Conservation (phyloP, 2,888 invertebrate genomes). For the Lycia hirtaria region DNA sequence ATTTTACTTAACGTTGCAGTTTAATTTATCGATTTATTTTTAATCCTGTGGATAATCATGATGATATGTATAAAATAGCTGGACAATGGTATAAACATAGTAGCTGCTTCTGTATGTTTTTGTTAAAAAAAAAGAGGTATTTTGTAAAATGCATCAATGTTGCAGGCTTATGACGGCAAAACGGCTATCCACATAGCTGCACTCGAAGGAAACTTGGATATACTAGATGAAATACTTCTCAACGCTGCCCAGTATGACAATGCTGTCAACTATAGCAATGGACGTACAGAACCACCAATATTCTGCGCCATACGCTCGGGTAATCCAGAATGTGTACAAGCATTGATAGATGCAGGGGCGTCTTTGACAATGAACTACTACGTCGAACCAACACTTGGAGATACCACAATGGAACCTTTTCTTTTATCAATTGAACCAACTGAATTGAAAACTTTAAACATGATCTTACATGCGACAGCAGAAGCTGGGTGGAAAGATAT, state of each 20-base stretch:
- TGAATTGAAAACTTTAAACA: slow-evolving; percentile 12
- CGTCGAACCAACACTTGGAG: neutral
- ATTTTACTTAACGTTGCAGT: too few relatives aligned
- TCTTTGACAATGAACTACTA: slow-evolving; percentile 40
- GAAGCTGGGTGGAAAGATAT: slow-evolving; percentile 76
- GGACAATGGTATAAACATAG: too few relatives aligned
- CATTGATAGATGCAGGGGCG: slow-evolving; percentile 68
- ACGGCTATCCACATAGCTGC: slow-evolving; percentile 76
- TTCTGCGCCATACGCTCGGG: slow-evolving; percentile 67
- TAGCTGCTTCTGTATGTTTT: too few relatives aligned
- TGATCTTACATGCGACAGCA: slow-evolving; percentile 40
- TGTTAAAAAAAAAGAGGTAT: too few relatives aligned
- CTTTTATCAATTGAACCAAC: neutral
- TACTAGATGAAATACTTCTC: slow-evolving; percentile 72
- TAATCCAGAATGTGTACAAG: slow-evolving; percentile 62
- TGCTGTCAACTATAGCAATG: slow-evolving; percentile 56
- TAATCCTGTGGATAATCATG: too few relatives aligned
- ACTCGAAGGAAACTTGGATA: slow-evolving; percentile 63
- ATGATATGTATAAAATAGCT: too few relatives aligned
- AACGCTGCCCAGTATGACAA: slow-evolving; percentile 51
- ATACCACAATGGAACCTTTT: slow-evolving; percentile 1
- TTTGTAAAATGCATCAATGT: too few relatives aligned
- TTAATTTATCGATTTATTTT: too few relatives aligned
- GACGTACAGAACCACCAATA: slow-evolving; percentile 70
- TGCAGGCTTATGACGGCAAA: slow-evolving; percentile 40